Conservation (phyloP, 2,888 invertebrate species). For the Meandrusa payeni region DNA sequence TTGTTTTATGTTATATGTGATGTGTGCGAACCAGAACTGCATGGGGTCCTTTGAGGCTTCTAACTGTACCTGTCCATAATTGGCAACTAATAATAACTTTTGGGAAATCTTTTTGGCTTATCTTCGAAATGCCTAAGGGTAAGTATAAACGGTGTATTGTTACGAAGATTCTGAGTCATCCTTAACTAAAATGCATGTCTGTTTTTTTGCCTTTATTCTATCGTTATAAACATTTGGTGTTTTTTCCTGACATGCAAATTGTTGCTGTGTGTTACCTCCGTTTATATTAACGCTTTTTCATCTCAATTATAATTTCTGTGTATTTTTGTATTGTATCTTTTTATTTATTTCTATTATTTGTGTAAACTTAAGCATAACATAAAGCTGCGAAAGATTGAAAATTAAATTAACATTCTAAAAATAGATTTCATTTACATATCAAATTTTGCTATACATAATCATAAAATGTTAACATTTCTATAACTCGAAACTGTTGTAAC, state of each 20-base stretch:
- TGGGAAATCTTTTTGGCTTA: constrained; percentile 34
- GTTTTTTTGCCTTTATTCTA: neutral
- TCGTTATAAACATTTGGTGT: neutral
- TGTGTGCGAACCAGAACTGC: constrained; percentile 48
- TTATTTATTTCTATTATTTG: too few species aligned
- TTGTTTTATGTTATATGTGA: constrained; percentile 37
- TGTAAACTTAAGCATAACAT: too few species aligned
- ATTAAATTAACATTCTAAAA: too few species aligned
- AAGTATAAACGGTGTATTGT: constrained; percentile 38
- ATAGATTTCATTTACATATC: too few species aligned
- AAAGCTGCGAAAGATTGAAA: too few species aligned
- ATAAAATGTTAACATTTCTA: constrained; percentile 2
- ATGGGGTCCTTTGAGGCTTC: constrained; percentile 44
- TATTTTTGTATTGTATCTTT: too few species aligned
- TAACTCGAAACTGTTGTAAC: constrained; percentile 2
- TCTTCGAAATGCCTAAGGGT: constrained; percentile 62
- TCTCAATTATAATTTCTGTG: too few species aligned
- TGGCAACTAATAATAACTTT: constrained; percentile 49
- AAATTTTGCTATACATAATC: too few species aligned
- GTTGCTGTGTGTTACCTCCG: too few species aligned
- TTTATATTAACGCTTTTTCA: too few species aligned
- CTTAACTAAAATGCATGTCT: constrained; percentile 11
- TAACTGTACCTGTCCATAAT: constrained; percentile 40
- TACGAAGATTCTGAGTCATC: neutral
- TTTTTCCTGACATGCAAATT: neutral